A percentile compares a stretch with the other conserved stretches of the same genome.
Evolutionary conservation across 2,113 vertebrate genomes (phyloP).

Genomic region (Dipodomys merriami): DNA sequence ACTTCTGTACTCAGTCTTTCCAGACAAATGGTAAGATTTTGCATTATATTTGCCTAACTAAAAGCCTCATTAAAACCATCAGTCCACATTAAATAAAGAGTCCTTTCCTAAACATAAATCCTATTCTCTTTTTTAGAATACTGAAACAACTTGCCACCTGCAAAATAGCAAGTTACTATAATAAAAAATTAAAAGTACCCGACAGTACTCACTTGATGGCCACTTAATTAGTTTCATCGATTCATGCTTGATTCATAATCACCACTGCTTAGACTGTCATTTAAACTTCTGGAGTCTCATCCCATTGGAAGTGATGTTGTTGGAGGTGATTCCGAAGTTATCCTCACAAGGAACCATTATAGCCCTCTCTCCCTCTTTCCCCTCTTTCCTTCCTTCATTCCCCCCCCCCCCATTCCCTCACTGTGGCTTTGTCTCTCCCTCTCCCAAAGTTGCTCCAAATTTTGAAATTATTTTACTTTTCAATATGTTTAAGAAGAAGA

Average conservation of each 20-base stretch:
- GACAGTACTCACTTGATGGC: background rate
- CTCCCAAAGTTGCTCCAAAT: background rate
- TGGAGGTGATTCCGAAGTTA: background rate
- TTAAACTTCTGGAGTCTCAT: background rate
- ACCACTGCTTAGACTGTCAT: background rate
- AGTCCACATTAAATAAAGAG: background rate
- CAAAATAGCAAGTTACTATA: conserved; percentile 7
- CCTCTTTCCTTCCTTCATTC: background rate
- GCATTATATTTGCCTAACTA: background rate
- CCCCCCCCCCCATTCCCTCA: background rate
- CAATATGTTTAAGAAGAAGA: background rate
- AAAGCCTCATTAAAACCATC: background rate
- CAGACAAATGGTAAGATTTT: background rate
- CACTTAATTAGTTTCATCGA: background rate
- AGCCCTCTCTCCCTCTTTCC: background rate
- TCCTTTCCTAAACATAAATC: conserved; percentile 8
- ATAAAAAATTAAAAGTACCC: background rate
- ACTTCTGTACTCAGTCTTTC: background rate
- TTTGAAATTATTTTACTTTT: conserved; percentile 38
- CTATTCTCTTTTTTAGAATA: background rate
- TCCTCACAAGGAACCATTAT: background rate
- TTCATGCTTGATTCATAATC: background rate
- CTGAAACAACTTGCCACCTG: conserved; percentile 11
- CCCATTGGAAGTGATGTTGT: background rate
- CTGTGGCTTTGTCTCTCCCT: background rate